These are phyloP conservation scores for Helostoma temminkii DNA, from an alignment of 2,797 vertebrate species.

Conservation along the genomic window DNA sequence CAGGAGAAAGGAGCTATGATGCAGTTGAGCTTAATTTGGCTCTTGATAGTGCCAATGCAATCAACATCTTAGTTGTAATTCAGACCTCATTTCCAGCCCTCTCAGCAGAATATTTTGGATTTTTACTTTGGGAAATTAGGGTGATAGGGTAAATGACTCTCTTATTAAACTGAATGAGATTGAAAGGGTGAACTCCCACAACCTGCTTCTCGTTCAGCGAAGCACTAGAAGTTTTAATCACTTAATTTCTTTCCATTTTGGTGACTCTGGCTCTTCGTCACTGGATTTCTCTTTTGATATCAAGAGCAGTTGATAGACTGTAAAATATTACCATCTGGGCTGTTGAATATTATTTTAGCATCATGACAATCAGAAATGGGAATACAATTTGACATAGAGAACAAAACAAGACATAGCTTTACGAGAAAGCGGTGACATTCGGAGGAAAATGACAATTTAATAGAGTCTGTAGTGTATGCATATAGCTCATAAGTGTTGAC, in stretches of 20 bases:
- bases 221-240: slow-evolving; percentile 4
- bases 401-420: background rate
- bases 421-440: slow-evolving; percentile 10
- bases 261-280: slow-evolving; percentile 1
- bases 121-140: background rate
- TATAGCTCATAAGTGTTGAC: background rate
- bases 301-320: slow-evolving; percentile 1
- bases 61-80: background rate
- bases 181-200: background rate
- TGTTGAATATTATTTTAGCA: slow-evolving; percentile 18
- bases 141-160: background rate
- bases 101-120: background rate
- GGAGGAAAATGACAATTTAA: background rate
- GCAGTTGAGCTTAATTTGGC: too few species aligned
- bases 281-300: slow-evolving; percentile 20
- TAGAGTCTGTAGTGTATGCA: slow-evolving; percentile 4
- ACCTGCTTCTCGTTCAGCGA: background rate
- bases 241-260: slow-evolving; percentile 5
- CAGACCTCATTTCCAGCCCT: background rate
- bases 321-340: slow-evolving; percentile 13
- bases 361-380: slow-evolving; percentile 1
- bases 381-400: background rate
- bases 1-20: background rate
- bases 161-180: slow-evolving; percentile 3
- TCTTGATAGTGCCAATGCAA: background rate